Percentiles rank a stretch among this genome's conserved stretches.
Conservation (phyloP, 1,140 invertebrate species). For the Temnothorax curvispinosus region DNA sequence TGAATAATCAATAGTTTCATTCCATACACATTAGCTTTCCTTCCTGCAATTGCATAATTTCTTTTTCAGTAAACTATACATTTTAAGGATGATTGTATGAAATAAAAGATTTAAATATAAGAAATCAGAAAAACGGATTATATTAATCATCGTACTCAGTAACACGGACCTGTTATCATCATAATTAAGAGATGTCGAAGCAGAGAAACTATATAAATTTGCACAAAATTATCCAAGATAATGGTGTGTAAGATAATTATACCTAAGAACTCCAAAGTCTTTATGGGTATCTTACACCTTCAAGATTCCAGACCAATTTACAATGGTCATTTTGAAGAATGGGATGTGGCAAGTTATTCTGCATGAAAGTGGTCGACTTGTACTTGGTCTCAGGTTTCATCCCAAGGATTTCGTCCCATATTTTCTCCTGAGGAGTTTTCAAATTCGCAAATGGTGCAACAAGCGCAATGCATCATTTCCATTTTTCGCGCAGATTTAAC, state of each 20-base stretch:
- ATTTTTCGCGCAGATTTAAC: background rate
- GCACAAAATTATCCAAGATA: background rate
- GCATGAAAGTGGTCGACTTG: too few relatives aligned
- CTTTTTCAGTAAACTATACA: background rate
- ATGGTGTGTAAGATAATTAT: background rate
- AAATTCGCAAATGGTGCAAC: too few relatives aligned
- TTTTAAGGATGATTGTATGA: background rate
- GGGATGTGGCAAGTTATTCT: too few relatives aligned
- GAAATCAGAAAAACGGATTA: background rate
- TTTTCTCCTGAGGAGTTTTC: too few relatives aligned
- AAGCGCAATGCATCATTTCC: background rate
- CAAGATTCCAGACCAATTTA: background rate
- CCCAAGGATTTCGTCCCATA: too few relatives aligned
- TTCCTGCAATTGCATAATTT: slow-evolving; percentile 1
- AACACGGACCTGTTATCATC: slow-evolving; percentile 9
- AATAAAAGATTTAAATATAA: background rate
- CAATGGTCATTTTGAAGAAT: background rate
- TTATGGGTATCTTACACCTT: background rate
- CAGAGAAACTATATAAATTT: background rate
- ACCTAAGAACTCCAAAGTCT: background rate
- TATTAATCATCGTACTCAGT: background rate
- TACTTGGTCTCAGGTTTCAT: too few relatives aligned
- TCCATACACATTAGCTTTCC: too few relatives aligned
- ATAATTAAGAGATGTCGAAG: background rate
- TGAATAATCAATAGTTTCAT: background rate